Conservation (phyloP, 1,140 invertebrate species). For the Alviniconcha marisindica region DNA sequence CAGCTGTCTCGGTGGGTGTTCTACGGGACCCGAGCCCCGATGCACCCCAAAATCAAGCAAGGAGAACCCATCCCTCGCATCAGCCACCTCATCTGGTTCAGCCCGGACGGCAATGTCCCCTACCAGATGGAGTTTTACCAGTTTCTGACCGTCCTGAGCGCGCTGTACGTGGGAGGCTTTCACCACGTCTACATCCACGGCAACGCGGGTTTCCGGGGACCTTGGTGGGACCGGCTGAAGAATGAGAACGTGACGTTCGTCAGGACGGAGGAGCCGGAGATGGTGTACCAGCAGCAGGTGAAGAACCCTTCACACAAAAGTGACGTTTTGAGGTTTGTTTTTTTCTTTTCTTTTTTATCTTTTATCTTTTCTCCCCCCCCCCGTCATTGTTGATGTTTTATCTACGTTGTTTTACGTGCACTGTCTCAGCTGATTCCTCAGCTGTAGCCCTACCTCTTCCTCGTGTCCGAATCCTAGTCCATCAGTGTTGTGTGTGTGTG, state of each 20-base stretch:
- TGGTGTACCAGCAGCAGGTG: constrained; percentile 34
- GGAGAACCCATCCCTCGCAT: constrained; percentile 32
- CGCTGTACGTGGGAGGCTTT: constrained; percentile 39
- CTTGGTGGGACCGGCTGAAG: constrained; percentile 34
- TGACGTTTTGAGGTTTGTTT: too few species aligned
- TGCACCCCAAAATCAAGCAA: not conserved
- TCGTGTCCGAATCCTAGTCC: too few species aligned
- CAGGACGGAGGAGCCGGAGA: constrained; percentile 21
- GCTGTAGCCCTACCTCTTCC: too few species aligned
- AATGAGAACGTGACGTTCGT: constrained; percentile 47
- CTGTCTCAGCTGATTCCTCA: too few species aligned
- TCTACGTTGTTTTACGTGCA: too few species aligned
- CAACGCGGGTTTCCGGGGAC: constrained; percentile 2
- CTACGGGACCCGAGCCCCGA: constrained; percentile 10
- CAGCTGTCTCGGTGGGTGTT: constrained; percentile 37
- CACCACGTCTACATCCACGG: constrained; percentile 44
- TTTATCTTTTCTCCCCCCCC: too few species aligned
- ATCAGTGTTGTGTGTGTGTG: too few species aligned
- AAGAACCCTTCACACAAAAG: constrained; percentile 35
- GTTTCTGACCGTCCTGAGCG: constrained; percentile 41
- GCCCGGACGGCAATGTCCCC: not conserved
- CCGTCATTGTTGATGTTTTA: too few species aligned
- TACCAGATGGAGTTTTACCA: constrained; percentile 15
- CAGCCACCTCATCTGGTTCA: constrained; percentile 37
- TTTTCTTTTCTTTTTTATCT: too few species aligned